Base-by-base conservation (phyloP, 2,888 invertebrate species). In the Parnassius mnemosyne region DNA sequence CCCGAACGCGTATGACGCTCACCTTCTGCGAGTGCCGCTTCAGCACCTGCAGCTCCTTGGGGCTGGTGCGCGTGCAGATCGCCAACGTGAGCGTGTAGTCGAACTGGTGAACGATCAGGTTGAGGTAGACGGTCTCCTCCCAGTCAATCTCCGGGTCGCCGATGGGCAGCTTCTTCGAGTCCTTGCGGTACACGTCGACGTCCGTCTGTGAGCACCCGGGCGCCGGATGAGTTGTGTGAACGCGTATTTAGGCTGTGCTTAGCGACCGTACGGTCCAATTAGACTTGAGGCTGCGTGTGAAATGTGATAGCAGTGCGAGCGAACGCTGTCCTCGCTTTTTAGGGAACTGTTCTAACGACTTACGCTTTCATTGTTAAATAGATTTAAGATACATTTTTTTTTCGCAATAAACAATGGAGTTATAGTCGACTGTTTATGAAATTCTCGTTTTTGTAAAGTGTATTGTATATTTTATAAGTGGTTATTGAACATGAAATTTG, bases 121-220 rank as follows among this genome's bases (percentile, higher is more conserved):
- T 99, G 71, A 99, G 93, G 92, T 99, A 99, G 69, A 99, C 98
- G 63, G 99, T 99, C 92, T 99, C 99, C 90, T 99, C 99, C 99
- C 99, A 99, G 90, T 99, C 98, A 76, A 99, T 96, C 80, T 97
- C 97, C 52, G 97, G 96, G 92, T 99, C 98, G 65, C 97, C 97
- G 77, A 98, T 96, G 58, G 99, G 99, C 78, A 99, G 92, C 87
- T 98, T 98, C 81, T 97, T 96, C 78, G 98, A 98, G 89, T 98
- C 98, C 90, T 98, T 97, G 69, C 99, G 95, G 92, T 97, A 99
- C 69, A 99, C 99, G 92, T 99, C 98, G 71, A 99, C 96, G 87
- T 97, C 97, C 79, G 97, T 97, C 95, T 98, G 88, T 73, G 89
- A 79, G 84, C 76, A 79, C 65, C 65, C 65, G 57, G 49, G 60